phyloP scores from a whole-genome alignment of 2,797 vertebrate genomes.

The Falco rusticolus region DNA sequence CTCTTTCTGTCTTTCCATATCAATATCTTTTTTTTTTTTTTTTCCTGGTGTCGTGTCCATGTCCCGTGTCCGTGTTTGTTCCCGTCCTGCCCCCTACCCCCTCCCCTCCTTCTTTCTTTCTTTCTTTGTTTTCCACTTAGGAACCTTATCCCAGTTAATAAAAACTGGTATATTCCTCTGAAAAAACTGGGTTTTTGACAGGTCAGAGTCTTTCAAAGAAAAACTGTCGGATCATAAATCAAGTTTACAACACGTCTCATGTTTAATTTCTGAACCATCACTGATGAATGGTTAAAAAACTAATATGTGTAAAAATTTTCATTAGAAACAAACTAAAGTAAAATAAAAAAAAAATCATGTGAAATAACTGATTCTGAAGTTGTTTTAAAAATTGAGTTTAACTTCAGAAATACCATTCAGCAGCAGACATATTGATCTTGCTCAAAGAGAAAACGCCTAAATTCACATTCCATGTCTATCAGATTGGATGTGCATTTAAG shows the following conservation, averaged over 20 bases:
- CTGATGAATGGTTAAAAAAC: not conserved
- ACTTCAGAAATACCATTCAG: not conserved
- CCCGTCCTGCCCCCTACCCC: too few species aligned
- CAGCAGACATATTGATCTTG: not conserved
- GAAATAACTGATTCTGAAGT: not conserved
- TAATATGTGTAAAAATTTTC: not conserved
- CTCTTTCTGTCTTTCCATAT: not conserved
- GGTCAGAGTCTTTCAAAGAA: not conserved
- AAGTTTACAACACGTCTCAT: not conserved
- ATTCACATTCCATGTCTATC: not conserved
- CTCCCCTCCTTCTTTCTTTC: too few species aligned
- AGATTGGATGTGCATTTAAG: not conserved
- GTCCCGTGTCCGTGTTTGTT: too few species aligned
- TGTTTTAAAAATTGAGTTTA: constrained; percentile 2
- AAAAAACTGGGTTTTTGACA: not conserved
- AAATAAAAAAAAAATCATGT: not conserved
- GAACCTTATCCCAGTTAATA: not conserved
- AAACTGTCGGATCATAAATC: not conserved
- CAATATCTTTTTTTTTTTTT: not conserved
- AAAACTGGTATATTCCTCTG: not conserved
- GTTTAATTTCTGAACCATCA: not conserved
- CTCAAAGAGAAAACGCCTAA: not conserved
- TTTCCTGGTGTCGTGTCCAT: too few species aligned
- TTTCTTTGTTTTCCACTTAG: not conserved
- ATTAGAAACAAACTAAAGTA: not conserved